These are phyloP conservation scores for Albula glossodonta DNA, from an alignment of 2,113 vertebrate species.

Conservation along the genomic window DNA sequence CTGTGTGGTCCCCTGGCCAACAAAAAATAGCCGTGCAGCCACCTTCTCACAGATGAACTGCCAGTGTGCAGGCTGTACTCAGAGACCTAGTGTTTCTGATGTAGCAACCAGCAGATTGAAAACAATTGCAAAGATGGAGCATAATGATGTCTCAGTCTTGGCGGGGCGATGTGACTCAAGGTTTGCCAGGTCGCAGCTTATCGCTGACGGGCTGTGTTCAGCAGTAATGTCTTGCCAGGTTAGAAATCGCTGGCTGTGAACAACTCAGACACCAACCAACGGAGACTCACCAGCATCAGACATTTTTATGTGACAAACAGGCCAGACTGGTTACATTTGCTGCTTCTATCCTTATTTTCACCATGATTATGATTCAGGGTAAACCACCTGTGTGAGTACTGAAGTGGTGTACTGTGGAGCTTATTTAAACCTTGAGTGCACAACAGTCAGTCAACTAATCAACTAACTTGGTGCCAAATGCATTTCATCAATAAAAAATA, in stretches of 20 bases:
- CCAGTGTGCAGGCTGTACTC: neutral
- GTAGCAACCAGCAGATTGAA: neutral
- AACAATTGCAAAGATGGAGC: neutral
- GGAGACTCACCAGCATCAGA: neutral
- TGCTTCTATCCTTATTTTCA: neutral
- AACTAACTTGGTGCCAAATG: no score
- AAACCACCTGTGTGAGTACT: neutral
- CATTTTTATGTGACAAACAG: neutral
- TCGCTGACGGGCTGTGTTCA: neutral
- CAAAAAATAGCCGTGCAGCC: neutral
- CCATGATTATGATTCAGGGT: neutral
- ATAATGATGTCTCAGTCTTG: neutral
- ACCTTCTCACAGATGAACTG: neutral
- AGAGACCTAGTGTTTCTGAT: neutral
- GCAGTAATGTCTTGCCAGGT: slow-evolving; percentile 5
- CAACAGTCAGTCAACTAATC: neutral
- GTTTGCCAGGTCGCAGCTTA: neutral
- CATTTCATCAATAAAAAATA: no score
- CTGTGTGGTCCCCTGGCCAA: neutral
- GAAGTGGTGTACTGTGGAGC: neutral
- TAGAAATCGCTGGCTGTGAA: neutral
- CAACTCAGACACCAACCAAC: neutral
- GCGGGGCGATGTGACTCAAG: neutral
- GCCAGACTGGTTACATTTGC: neutral
- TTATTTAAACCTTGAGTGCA: neutral